Conservation (phyloP, 2,888 invertebrate species). For the Lucinisca nassula region DNA sequence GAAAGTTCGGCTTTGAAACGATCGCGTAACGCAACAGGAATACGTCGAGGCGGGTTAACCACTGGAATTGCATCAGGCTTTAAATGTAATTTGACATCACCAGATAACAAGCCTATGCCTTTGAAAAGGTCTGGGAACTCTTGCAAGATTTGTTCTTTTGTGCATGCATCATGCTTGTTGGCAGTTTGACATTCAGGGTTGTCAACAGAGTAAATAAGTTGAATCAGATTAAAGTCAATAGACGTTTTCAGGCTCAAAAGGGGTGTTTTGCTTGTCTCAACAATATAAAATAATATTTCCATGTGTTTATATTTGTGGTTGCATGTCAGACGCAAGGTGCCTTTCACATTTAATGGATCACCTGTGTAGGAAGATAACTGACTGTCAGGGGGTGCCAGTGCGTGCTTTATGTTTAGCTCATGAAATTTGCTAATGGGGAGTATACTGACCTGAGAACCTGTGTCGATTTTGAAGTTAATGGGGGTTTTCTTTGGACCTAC, state of each 20-base stretch:
- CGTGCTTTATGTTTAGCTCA: neutral
- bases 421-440: neutral
- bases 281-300: neutral
- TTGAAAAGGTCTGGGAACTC: conserved; percentile 17
- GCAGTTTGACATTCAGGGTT: neutral
- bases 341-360: conserved; percentile 15
- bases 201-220: conserved; percentile 29
- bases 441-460: conserved; percentile 27
- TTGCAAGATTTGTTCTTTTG: neutral
- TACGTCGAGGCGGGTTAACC: too few species aligned
- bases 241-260: conserved; percentile 8
- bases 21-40: too few species aligned
- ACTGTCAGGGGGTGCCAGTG: neutral
- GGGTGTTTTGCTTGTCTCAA: neutral
- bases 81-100: conserved; percentile 11
- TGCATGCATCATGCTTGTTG: neutral
- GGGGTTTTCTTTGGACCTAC: conserved; percentile 9
- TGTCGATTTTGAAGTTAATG: conserved; percentile 25
- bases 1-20: too few species aligned
- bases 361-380: conserved; percentile 18
- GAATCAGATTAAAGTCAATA: conserved; percentile 1
- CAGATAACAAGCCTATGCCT: conserved; percentile 5
- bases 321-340: neutral
- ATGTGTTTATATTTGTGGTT: neutral
- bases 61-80: too few species aligned